phyloP scores from a whole-genome alignment of 64 coral and sea anemone genomes.

The Exaiptasia diaphana region DNA sequence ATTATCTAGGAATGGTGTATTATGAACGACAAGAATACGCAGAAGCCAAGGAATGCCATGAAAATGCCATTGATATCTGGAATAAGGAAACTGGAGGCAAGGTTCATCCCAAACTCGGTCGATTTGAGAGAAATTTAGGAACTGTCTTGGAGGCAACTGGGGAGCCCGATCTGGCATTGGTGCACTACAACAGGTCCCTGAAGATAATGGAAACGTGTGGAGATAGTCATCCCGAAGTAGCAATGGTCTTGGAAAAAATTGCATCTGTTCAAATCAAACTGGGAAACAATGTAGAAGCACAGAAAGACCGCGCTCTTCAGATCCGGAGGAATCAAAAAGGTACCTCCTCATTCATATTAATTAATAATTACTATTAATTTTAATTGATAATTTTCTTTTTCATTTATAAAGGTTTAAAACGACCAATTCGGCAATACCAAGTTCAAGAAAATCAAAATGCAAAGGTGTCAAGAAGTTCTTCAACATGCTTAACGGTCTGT shows the following conservation, averaged over 20 bases:
- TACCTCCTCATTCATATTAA: too few species aligned
- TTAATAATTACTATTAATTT: too few species aligned
- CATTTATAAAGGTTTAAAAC: too few species aligned
- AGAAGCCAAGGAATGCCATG: neutral
- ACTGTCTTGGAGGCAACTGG: neutral
- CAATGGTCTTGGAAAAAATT: neutral
- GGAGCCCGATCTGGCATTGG: neutral
- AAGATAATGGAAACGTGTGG: neutral
- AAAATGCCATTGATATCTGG: neutral
- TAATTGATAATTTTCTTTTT: too few species aligned
- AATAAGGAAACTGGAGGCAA: neutral
- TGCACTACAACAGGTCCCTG: neutral
- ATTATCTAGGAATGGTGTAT: neutral
- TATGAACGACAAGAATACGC: neutral
- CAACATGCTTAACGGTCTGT: too few species aligned
- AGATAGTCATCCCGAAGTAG: neutral
- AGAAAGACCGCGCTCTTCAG: neutral
- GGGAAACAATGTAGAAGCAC: neutral
- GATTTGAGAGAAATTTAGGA: neutral
- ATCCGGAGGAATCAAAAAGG: neutral
- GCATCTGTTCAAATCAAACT: neutral
- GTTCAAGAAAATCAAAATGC: too few species aligned
- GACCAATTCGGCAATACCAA: too few species aligned
- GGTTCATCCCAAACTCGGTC: neutral
- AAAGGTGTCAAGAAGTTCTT: too few species aligned